phyloP scores from a whole-genome alignment of 2,888 invertebrate species.

The Atherix ibis region DNA sequence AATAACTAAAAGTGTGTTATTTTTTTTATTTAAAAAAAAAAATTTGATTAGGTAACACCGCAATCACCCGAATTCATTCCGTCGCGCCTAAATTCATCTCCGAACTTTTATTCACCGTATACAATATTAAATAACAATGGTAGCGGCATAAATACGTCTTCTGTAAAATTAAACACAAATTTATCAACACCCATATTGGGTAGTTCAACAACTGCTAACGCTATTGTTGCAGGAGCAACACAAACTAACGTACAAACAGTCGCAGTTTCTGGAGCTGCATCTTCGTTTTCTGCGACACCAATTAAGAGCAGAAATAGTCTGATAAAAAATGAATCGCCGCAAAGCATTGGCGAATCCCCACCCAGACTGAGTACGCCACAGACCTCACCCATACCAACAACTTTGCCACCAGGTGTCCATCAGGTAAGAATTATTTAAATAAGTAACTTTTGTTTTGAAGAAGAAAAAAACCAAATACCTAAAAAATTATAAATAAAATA shows the following conservation, averaged over 20 bases:
- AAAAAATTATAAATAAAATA: no score
- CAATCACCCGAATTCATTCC: constrained; percentile 40
- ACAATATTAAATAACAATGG: constrained; percentile 28
- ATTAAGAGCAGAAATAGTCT: constrained; percentile 13
- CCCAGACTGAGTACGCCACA: constrained; percentile 33
- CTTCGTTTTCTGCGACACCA: constrained; percentile 15
- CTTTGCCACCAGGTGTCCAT: constrained; percentile 28
- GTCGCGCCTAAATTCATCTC: constrained; percentile 29
- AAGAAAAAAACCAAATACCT: no score
- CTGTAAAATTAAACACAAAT: constrained; percentile 12
- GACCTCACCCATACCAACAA: constrained; percentile 33
- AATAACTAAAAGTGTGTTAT: no score
- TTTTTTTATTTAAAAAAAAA: no score
- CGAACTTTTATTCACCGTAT: constrained; percentile 31
- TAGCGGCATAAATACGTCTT: constrained; percentile 13
- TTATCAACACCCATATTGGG: constrained; percentile 11
- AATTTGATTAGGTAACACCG: constrained; percentile 36
- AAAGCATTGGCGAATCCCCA: constrained; percentile 29
- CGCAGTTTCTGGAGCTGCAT: constrained; percentile 6
- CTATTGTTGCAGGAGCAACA: constrained; percentile 18
- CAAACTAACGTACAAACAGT: constrained; percentile 2
- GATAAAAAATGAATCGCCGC: constrained; percentile 25
- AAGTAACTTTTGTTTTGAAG: no score
- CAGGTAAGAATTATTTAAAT: constrained; percentile 21
- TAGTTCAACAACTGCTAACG: constrained; percentile 17